Evolutionary conservation across 1,140 invertebrate species (phyloP).

Genomic region (Hylyphantes graminicola): DNA sequence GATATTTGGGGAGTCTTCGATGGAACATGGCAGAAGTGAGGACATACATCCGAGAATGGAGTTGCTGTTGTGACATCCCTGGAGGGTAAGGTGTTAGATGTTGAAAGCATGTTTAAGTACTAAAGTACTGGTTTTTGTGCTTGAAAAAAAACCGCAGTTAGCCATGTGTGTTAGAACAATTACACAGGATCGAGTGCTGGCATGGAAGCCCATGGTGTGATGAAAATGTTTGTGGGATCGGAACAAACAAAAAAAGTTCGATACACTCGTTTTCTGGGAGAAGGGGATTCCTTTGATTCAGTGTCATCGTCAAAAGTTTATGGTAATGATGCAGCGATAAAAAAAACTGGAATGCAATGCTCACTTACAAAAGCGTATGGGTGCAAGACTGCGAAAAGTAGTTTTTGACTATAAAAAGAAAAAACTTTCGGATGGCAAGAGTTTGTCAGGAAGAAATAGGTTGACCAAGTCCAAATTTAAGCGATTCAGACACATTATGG

Average conservation of each 20-base stretch:
- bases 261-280: background rate
- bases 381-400: background rate
- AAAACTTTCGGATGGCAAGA: background rate
- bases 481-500: constrained; percentile 24
- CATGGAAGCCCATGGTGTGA: constrained; percentile 6
- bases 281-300: constrained; percentile 3
- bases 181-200: too few relatives aligned
- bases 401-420: background rate
- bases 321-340: constrained; percentile 2
- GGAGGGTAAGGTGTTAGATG: too few relatives aligned
- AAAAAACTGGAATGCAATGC: constrained; percentile 31
- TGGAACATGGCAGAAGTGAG: too few relatives aligned
- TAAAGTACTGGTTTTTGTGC: too few relatives aligned
- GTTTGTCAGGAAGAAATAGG: background rate
- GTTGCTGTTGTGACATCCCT: too few relatives aligned
- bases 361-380: constrained; percentile 20
- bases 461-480: constrained; percentile 13
- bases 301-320: constrained; percentile 51
- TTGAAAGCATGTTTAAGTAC: too few relatives aligned
- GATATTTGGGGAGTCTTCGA: too few relatives aligned
- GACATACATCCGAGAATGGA: too few relatives aligned
- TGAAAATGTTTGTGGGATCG: constrained; percentile 55
- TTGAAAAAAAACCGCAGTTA: background rate
- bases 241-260: constrained; percentile 34
- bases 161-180: too few relatives aligned